A percentile compares a stretch with the other conserved stretches of the same genome.
phyloP scores from a whole-genome alignment of 2,797 vertebrate genomes.

The Crenuchus spilurus region DNA sequence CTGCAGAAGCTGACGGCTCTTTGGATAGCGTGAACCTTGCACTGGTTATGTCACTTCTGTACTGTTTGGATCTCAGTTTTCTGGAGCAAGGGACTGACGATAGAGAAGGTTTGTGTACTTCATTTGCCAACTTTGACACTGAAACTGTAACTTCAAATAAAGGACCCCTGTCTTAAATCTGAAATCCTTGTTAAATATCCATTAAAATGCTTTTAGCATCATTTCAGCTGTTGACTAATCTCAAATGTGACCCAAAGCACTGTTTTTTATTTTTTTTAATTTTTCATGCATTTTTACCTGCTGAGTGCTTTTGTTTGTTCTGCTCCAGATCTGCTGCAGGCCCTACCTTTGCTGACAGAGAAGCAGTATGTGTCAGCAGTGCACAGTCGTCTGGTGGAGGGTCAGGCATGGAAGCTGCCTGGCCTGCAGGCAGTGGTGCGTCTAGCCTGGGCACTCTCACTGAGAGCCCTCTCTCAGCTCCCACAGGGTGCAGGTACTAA shows the following conservation, averaged over 20 bases:
- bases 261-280: too few species aligned
- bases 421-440: slow-evolving; percentile 92
- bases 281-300: neutral
- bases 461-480: slow-evolving; percentile 93
- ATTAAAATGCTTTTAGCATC: too few species aligned
- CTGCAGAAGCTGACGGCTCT: slow-evolving; percentile 89
- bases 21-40: slow-evolving; percentile 90
- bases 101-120: slow-evolving; percentile 82
- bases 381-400: slow-evolving; percentile 89
- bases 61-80: slow-evolving; percentile 95
- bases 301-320: slow-evolving; percentile 29
- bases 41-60: slow-evolving; percentile 94
- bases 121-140: neutral
- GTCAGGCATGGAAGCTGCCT: slow-evolving; percentile 89
- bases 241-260: too few species aligned
- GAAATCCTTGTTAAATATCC: too few species aligned
- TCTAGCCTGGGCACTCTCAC: slow-evolving; percentile 90
- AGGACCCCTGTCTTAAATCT: neutral
- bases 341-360: slow-evolving; percentile 88
- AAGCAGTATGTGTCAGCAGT: slow-evolving; percentile 90
- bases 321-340: slow-evolving; percentile 87
- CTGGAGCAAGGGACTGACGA: slow-evolving; percentile 93
- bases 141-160: neutral
- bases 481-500: slow-evolving; percentile 89
- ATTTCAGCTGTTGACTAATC: neutral